These are phyloP conservation scores for Leptoteleia sp. DNA, from an alignment of 1,140 invertebrate genomes.

Conservation along the genomic window DNA sequence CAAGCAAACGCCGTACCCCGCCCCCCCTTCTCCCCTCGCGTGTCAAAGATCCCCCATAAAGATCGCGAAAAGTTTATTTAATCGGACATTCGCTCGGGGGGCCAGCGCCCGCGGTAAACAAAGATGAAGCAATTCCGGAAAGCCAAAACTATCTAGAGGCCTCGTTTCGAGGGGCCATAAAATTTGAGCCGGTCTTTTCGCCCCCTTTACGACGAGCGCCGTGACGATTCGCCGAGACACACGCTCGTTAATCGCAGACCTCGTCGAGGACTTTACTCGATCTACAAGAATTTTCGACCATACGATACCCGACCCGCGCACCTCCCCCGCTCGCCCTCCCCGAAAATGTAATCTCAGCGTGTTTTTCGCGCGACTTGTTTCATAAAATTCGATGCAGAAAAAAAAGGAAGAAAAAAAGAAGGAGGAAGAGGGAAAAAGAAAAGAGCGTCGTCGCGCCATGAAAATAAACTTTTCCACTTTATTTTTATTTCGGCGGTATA, in stretches of 20 bases:
- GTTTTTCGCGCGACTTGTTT: slow-evolving; percentile 55
- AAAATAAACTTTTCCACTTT: slow-evolving; percentile 37
- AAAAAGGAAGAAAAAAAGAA: neutral
- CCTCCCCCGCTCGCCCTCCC: slow-evolving; percentile 17
- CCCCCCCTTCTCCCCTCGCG: neutral
- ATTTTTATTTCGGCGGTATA: slow-evolving; percentile 1
- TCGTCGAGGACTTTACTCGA: slow-evolving; percentile 55
- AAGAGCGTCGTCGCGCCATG: too few relatives aligned
- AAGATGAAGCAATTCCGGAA: slow-evolving; percentile 63
- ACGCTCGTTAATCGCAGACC: slow-evolving; percentile 66
- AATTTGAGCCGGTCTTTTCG: slow-evolving; percentile 63
- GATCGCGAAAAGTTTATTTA: slow-evolving; percentile 61
- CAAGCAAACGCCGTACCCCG: slow-evolving; percentile 29
- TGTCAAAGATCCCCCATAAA: slow-evolving; percentile 50
- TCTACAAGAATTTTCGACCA: slow-evolving; percentile 58
- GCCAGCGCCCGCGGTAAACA: slow-evolving; percentile 44
- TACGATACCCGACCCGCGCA: slow-evolving; percentile 9
- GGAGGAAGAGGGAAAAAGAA: too few relatives aligned
- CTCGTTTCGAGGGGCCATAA: slow-evolving; percentile 61
- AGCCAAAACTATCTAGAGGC: slow-evolving; percentile 61
- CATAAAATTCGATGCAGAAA: slow-evolving; percentile 35
- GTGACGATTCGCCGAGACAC: slow-evolving; percentile 60
- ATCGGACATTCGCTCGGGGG: slow-evolving; percentile 33
- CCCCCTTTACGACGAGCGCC: slow-evolving; percentile 60
- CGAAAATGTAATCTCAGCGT: slow-evolving; percentile 39